Evolutionary conservation across 1,140 invertebrate genomes (phyloP).

Genomic region (Arctopsyche grandis): DNA sequence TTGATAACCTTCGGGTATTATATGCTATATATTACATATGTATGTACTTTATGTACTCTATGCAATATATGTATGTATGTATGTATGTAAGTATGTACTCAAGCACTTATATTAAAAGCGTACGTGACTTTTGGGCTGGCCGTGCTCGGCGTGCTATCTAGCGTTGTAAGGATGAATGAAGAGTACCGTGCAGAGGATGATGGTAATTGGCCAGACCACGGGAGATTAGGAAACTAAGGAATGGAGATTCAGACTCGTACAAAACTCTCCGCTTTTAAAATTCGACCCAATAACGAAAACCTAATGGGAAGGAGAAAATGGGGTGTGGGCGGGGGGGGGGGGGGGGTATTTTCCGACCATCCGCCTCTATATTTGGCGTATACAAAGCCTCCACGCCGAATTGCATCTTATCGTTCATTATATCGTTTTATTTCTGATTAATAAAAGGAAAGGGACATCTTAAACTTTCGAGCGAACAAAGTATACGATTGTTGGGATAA

Average conservation of each 20-base stretch:
- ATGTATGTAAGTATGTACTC: no score
- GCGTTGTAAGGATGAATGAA: slow-evolving; percentile 31
- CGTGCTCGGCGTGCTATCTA: neutral
- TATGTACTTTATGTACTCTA: no score
- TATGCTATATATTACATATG: no score
- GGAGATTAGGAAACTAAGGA: slow-evolving; percentile 41
- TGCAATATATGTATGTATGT: no score
- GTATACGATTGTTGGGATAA: no score
- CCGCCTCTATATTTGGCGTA: neutral
- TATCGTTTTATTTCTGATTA: no score
- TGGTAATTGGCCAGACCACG: slow-evolving; percentile 42
- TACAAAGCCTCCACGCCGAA: neutral
- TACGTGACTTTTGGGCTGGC: no score
- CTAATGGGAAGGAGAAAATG: neutral
- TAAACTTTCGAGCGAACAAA: no score
- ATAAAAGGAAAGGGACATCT: no score
- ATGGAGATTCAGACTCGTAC: slow-evolving; percentile 25
- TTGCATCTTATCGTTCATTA: no score
- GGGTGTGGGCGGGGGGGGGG: neutral
- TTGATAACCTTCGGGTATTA: no score
- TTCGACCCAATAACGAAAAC: slow-evolving; percentile 31
- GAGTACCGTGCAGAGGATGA: slow-evolving; percentile 9
- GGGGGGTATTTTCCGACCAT: neutral
- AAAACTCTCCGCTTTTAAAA: slow-evolving; percentile 36
- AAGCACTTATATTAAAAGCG: no score